A percentile compares a stretch with the other conserved stretches of the same genome.
Conservation (phyloP, 2,113 vertebrate species). For the Nettapus auritus region DNA sequence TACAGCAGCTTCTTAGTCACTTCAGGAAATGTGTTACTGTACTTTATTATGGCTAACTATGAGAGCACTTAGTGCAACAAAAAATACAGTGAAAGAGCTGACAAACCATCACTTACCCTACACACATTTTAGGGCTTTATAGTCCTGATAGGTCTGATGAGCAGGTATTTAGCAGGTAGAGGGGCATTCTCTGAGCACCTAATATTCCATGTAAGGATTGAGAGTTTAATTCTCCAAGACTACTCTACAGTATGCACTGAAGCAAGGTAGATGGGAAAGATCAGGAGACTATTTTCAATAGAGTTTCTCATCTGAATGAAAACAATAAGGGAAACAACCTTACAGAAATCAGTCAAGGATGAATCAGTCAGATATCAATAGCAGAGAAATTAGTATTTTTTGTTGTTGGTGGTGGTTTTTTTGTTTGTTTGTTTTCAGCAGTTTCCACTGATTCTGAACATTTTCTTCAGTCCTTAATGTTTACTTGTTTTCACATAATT, state of each 20-base stretch:
- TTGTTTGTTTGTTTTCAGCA: background rate
- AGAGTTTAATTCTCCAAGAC: background rate
- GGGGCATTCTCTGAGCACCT: background rate
- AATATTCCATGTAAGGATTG: background rate
- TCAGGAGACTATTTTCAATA: background rate
- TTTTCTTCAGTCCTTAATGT: background rate
- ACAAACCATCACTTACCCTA: background rate
- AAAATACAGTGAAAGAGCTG: background rate
- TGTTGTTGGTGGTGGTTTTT: background rate
- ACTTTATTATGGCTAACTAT: background rate
- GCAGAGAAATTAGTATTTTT: background rate
- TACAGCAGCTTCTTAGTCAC: background rate
- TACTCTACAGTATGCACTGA: background rate
- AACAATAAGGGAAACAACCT: background rate
- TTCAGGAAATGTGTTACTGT: background rate
- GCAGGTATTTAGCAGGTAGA: background rate
- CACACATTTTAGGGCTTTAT: background rate
- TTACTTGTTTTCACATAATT: background rate
- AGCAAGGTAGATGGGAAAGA: accelerated
- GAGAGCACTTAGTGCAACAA: background rate
- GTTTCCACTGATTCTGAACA: background rate
- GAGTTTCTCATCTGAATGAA: background rate
- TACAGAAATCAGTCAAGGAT: background rate
- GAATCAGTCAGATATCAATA: background rate
- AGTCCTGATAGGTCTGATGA: background rate